These are phyloP conservation scores for Pandemis corylana DNA, from an alignment of 2,888 invertebrate genomes.

Conservation along the genomic window DNA sequence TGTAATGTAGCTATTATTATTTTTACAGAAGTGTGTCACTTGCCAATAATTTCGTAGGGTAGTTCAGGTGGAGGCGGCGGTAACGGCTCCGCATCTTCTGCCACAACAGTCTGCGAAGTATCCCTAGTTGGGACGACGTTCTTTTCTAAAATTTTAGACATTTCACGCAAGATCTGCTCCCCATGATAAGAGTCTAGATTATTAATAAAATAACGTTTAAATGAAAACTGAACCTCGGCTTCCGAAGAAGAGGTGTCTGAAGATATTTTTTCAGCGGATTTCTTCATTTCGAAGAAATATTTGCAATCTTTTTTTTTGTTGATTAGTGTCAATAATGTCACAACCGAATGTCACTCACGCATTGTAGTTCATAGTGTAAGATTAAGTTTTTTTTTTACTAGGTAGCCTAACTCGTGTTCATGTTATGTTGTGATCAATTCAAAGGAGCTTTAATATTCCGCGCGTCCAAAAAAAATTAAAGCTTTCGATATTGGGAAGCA, in stretches of 20 bases:
- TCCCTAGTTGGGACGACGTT: slow-evolving; percentile 55
- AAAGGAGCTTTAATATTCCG: too few species aligned
- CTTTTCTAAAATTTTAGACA: slow-evolving; percentile 65
- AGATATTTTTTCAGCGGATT: slow-evolving; percentile 54
- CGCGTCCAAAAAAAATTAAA: not conserved
- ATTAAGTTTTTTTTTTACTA: too few species aligned
- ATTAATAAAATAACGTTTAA: slow-evolving; percentile 85
- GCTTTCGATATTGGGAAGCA: not conserved
- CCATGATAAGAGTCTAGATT: slow-evolving; percentile 86
- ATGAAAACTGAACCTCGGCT: slow-evolving; percentile 62
- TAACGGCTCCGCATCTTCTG: slow-evolving; percentile 60
- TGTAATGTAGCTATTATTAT: not conserved
- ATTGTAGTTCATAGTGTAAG: too few species aligned
- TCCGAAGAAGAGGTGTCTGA: slow-evolving; percentile 58
- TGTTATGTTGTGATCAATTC: too few species aligned
- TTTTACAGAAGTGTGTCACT: slow-evolving; percentile 20
- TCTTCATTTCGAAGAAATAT: slow-evolving; percentile 46
- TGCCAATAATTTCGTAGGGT: slow-evolving; percentile 75
- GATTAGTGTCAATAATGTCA: slow-evolving; percentile 11
- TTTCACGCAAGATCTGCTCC: slow-evolving; percentile 71
- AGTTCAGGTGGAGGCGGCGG: slow-evolving; percentile 59
- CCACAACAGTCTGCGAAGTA: slow-evolving; percentile 57
- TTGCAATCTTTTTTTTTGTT: not conserved
- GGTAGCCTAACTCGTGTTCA: too few species aligned
- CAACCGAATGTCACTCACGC: not conserved